phyloP scores from a whole-genome alignment of 2,888 invertebrate genomes.

The Coecobrya sp. region DNA sequence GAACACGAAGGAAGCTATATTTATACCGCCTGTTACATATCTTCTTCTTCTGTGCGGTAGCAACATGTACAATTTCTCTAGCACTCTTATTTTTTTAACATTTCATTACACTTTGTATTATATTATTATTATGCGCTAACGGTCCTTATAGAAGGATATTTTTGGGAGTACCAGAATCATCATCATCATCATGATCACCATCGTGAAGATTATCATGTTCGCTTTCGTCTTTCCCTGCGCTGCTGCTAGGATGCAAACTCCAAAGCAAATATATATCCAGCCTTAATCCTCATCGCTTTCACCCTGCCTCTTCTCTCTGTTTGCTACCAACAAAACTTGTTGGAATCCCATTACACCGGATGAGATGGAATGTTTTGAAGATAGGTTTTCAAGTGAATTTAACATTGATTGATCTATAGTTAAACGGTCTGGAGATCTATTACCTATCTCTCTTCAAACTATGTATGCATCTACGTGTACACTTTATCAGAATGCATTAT shows the following conservation, averaged over 20 bases:
- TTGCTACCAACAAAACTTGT: constrained; percentile 3
- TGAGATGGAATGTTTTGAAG: background rate
- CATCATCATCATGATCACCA: background rate
- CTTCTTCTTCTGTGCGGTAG: too few relatives aligned
- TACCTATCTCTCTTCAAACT: background rate
- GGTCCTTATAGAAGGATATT: background rate
- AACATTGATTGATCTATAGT: constrained; percentile 78
- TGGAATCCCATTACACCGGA: constrained; percentile 60
- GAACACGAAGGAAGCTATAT: background rate
- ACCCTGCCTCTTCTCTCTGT: background rate
- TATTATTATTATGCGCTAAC: background rate
- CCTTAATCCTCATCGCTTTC: constrained; percentile 33
- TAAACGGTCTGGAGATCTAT: constrained; percentile 68
- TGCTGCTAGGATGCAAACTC: background rate
- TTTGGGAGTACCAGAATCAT: background rate
- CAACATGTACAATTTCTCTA: background rate
- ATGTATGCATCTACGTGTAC: background rate
- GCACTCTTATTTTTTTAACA: background rate
- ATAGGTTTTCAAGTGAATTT: constrained; percentile 80
- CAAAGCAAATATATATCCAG: background rate
- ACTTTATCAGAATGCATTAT: background rate
- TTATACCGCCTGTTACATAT: background rate
- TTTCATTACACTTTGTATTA: constrained; percentile 6
- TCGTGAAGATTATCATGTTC: constrained; percentile 10
- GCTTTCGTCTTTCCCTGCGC: background rate